Base-by-base conservation (phyloP, 1,140 invertebrate species). In the Chrysomallon squamiferum region DNA sequence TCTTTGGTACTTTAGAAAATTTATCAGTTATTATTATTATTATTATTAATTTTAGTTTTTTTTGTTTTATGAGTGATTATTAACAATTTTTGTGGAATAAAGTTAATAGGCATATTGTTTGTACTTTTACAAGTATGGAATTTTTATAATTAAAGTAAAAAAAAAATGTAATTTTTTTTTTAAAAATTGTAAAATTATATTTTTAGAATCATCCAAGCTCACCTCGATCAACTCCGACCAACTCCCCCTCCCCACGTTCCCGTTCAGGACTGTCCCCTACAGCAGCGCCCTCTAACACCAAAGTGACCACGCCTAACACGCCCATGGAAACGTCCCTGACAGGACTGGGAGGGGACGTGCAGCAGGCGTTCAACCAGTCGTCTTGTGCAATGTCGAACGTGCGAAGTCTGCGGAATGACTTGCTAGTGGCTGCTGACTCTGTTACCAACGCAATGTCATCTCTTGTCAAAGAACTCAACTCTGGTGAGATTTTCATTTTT, bases 371-470 rank as follows among this genome's bases (percentile, higher is more conserved):
- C 64, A 76, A 68, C 64, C 71, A 76, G 35, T 5, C 66, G 58
- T 9, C 69, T 72, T 13, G 59, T 72, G n/a, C 65, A 63, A 6
- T 68, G 71, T 22, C 69, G 72, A 25, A 72, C 50, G 72, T 75
- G 5, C 68, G 75, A 13, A 76, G 75, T 68, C 66, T 85, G 35
- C 69, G 81, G 29, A 94, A 93, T 80, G 93, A 96, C 86, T 88
- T 96, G 41, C 87, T 96, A 67, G 92, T 95, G 77, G 94, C 95
- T 52, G 95, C 95, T 59, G 95, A 98, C 86, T 96, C 94, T 57
- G 95, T 97, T 59, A 97, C 95, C 57, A 95, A 95, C 87, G 95
- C 95, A 54, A 97, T 98, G 93, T 96, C 95, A 58, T 95, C 93
- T 43, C 90, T 98, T 71, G 95, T 97, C 60, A 90, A 94, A 85